These are phyloP conservation scores for Cataglyphis altisquamis DNA, from an alignment of 2,888 invertebrate species.

Conservation along the genomic window DNA sequence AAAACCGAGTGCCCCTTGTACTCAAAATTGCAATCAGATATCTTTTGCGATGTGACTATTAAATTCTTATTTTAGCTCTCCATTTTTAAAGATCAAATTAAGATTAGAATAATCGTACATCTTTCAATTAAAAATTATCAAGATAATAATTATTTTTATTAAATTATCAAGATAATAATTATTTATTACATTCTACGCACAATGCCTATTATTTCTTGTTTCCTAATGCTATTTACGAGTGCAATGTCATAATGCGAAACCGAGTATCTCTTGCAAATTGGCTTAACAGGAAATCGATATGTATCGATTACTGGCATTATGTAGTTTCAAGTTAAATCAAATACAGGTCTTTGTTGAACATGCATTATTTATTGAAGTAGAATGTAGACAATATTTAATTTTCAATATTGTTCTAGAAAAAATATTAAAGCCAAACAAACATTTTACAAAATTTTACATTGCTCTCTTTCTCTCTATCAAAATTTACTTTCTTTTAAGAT, in stretches of 20 bases:
- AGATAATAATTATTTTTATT: too few species aligned
- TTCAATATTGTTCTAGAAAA: not conserved
- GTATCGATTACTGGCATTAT: constrained; percentile 14
- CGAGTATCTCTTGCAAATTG: constrained; percentile 28
- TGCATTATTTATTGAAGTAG: not conserved
- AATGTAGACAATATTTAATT: not conserved
- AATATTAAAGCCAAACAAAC: not conserved
- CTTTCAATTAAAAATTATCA: not conserved
- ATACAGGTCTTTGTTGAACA: constrained; percentile 59
- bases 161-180: constrained; percentile 7
- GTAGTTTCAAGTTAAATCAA: constrained; percentile 40
- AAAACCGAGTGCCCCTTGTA: constrained; percentile 35
- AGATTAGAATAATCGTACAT: not conserved
- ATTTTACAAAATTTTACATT: not conserved
- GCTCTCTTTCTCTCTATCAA: not conserved
- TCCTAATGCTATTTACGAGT: constrained; percentile 17
- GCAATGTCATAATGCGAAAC: constrained; percentile 23
- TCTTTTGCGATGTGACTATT: constrained; percentile 1
- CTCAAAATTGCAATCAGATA: constrained; percentile 38
- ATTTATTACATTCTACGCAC: not conserved
- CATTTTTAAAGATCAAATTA: not conserved
- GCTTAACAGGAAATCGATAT: constrained; percentile 11
- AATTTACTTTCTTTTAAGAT: not conserved
- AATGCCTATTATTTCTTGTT: not conserved
- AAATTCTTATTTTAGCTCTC: constrained; percentile 1